phyloP scores from a whole-genome alignment of 2,797 vertebrate species.

The Rhinoraja longicauda region DNA sequence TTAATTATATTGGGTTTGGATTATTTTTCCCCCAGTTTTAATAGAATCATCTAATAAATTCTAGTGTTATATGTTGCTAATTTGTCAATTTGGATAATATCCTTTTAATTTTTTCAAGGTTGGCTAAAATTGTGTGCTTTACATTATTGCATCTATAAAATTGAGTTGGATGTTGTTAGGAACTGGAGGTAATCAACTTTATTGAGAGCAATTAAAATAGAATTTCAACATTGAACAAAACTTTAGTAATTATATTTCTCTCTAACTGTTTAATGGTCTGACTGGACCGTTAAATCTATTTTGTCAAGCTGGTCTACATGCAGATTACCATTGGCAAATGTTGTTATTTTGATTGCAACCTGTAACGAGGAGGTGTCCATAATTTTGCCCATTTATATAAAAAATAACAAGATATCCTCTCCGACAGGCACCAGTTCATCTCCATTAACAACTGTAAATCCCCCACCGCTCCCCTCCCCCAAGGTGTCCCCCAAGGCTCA shows the following conservation, averaged over 20 bases:
- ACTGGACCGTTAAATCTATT: background rate
- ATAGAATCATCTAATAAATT: background rate
- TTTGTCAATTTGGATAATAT: background rate
- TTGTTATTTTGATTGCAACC: constrained; percentile 2
- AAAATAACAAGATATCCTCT: too few species aligned
- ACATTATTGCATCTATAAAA: background rate
- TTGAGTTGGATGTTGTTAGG: background rate
- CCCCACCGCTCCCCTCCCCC: too few species aligned
- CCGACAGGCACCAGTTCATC: too few species aligned
- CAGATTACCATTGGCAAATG: background rate
- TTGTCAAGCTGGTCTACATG: background rate
- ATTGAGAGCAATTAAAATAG: background rate
- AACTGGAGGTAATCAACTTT: background rate
- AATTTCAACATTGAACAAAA: background rate
- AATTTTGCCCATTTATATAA: background rate
- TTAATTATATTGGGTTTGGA: background rate
- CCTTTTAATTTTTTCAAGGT: background rate
- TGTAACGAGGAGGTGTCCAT: background rate
- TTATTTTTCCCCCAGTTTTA: background rate
- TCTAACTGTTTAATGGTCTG: background rate
- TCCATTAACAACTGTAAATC: too few species aligned
- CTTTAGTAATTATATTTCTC: background rate
- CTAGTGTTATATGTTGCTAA: background rate
- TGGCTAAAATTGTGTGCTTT: background rate
- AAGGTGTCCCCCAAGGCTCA: too few species aligned